Conservation (phyloP, 2,888 invertebrate genomes). For the Syrphus vitripennis region DNA sequence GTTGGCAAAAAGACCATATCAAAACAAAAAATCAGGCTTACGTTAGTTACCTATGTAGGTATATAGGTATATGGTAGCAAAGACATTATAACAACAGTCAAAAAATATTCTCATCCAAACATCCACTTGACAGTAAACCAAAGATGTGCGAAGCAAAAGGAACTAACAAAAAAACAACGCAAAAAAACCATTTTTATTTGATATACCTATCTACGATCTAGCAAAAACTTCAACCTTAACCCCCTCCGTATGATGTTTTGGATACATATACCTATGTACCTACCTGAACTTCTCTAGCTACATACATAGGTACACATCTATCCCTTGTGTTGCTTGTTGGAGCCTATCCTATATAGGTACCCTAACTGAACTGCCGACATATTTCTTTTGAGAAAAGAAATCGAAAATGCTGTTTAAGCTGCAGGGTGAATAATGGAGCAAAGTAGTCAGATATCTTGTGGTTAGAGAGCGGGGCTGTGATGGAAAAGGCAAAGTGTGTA, state of each 20-base stretch:
- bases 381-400: conserved; percentile 33
- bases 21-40: background rate
- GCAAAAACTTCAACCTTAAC: conserved; percentile 62
- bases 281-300: background rate
- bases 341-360: conserved; percentile 65
- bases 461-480: background rate
- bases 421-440: conserved; percentile 34
- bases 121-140: conserved; percentile 38
- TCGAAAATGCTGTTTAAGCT: conserved; percentile 49
- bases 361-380: too few relatives aligned
- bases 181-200: conserved; percentile 11
- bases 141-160: background rate
- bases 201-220: conserved; percentile 47
- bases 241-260: conserved; percentile 16
- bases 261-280: background rate
- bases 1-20: background rate
- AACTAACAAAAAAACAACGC: conserved; percentile 13
- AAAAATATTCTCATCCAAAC: conserved; percentile 42
- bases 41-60: background rate
- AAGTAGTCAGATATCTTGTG: background rate
- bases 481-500: conserved; percentile 51
- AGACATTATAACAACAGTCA: too few relatives aligned
- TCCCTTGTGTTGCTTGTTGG: conserved; percentile 52
- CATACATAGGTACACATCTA: background rate
- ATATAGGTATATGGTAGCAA: background rate